Base-by-base conservation (phyloP, 2,797 vertebrate species). In the Eulemur albifrons region DNA sequence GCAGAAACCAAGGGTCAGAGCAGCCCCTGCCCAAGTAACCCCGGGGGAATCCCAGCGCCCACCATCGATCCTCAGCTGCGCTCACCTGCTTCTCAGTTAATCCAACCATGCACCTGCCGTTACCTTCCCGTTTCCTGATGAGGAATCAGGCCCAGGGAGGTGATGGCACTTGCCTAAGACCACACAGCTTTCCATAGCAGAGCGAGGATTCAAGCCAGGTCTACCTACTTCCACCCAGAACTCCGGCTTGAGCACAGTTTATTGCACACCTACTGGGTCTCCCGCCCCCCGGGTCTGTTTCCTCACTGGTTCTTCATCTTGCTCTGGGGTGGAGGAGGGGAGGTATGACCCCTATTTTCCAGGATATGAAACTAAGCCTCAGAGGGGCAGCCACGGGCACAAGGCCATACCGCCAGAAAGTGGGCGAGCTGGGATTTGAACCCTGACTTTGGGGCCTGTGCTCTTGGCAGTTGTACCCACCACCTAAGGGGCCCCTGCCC, bases 11-110 rank as follows among this genome's bases (percentile, higher is more conserved):
- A 76, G 70, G 48, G 35, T 79, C 11, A 7, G 50, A n/a, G 93
- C 17, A 12, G 8, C 63, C 10, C 7, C 1, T 40, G 23, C 40
- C 79, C 25, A 18, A 25, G 25, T 18, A 4, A 50, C 45, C 65
- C 50, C 10, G 9, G 10, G 57, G 43, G 4, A 17, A 50, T 59
- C n/a, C 32, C 40, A 23, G 45, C 5, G 0, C 32, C 57, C 27
- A n/a, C n/a, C 27, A 0, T 25, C 4, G 0, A 21, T 0, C 4
- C 5, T n/a, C n/a, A 6, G 0, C 40, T 7, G 1, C 0, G 50
- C 11, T 48, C 32, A 14, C 21, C 0, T 2, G 2, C 4, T 14
- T 45, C 59, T 77, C 13, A 3, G 48, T 59, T 7, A 63, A 59
- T 32, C n/a, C 0, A 1, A 14, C 18, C 27, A 5, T 6, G 15